Base-by-base conservation (phyloP, 1,140 invertebrate species). In the Condylostylus longicornis region DNA sequence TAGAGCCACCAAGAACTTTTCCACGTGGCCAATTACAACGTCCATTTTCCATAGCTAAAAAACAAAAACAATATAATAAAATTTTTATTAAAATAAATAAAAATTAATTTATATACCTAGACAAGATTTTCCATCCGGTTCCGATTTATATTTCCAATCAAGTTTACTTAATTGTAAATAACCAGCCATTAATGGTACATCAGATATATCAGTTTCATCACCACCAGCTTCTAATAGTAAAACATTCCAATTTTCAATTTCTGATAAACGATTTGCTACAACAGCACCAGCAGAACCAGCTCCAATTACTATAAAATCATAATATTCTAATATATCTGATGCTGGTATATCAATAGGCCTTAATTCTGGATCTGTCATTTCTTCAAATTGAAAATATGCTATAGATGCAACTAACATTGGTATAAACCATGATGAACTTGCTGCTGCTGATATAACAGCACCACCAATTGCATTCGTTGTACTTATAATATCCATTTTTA, bases 61-160 rank as follows among this genome's bases (percentile, higher is more conserved):
- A 40, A 25, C 39, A 43, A 23, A 37, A 13, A 18, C 17, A 29
- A 36, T 25, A 25, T 13, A 19, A n/a, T n/a, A n/a, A n/a, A n/a
- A n/a, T n/a, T n/a, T n/a, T n/a, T n/a, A 18, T 39, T n/a, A 18
- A 42, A 15, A 31, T n/a, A 33, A 35, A 14, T 21, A 23, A 15
- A 22, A n/a, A n/a, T n/a, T n/a, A n/a, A n/a, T n/a, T n/a, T 33
- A 41, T 49, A 53, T 63, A 74, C 82, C 86, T 47, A 87, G 68
- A 53, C 86, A 89, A 1, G 77, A 72, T 4, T 75, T 76, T 35
- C 77, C 77, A 55, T 88, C 81, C 0, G 87, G 83, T 54, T 89
- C 86, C 3, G 84, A 89, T 57, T 85, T 85, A 54, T 90, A 93
- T 49, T 83, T 74, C 89, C 89, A 96, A 53, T 94, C 88, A 9